These are phyloP conservation scores for Oreochromis mossambicus DNA, from an alignment of 2,797 vertebrate species.

Conservation along the genomic window DNA sequence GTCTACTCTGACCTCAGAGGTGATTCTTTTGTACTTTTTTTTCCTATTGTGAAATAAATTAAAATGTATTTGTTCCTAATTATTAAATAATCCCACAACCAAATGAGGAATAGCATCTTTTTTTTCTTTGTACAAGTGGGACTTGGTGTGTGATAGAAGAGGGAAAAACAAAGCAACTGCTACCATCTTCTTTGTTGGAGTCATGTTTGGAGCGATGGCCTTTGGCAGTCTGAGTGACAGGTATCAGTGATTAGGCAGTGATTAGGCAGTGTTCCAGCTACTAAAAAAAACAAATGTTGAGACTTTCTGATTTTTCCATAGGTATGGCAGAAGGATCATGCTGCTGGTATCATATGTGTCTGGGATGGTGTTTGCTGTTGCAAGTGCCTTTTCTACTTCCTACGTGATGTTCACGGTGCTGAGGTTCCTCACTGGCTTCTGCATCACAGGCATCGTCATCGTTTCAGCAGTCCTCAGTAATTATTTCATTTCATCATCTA, in stretches of 20 bases:
- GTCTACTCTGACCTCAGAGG: constrained; percentile 87
- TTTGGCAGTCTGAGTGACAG: constrained; percentile 77
- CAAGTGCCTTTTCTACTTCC: constrained; percentile 71
- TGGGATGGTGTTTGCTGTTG: constrained; percentile 57
- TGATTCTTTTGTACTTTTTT: constrained; percentile 27
- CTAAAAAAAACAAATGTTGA: background rate
- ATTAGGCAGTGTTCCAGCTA: background rate
- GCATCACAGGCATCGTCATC: constrained; percentile 73
- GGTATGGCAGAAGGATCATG: constrained; percentile 72
- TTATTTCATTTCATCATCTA: background rate
- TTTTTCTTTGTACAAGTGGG: constrained; percentile 60
- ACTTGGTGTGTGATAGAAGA: constrained; percentile 73
- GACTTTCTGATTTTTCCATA: constrained; percentile 6
- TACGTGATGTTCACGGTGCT: constrained; percentile 69
- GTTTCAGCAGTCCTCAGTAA: constrained; percentile 70
- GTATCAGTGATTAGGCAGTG: constrained; percentile 15
- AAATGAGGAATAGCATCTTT: background rate
- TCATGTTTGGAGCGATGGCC: constrained; percentile 73
- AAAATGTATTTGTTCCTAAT: background rate
- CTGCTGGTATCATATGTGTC: constrained; percentile 68
- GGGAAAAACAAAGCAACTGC: constrained; percentile 70
- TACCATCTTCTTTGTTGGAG: constrained; percentile 77
- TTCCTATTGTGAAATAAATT: background rate
- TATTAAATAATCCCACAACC: background rate
- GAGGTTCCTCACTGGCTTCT: constrained; percentile 75